Percentiles rank a stretch among this genome's conserved stretches.
These are phyloP conservation scores for Notospermus geniculatus DNA, from an alignment of 1,140 invertebrate species.

Conservation along the genomic window DNA sequence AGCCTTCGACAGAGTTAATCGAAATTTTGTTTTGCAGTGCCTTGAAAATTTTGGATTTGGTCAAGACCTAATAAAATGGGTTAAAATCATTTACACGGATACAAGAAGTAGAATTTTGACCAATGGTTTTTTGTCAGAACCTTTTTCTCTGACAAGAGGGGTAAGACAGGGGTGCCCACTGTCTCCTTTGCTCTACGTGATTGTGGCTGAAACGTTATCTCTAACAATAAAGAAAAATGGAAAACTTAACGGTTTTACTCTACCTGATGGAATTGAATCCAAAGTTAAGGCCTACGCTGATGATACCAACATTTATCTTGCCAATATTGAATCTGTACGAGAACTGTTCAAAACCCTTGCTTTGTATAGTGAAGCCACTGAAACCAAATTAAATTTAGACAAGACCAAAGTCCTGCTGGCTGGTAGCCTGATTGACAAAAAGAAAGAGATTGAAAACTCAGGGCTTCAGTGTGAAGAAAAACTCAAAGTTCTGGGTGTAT, in stretches of 20 bases:
- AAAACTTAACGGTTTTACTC: constrained; percentile 24
- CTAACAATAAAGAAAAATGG: constrained; percentile 12
- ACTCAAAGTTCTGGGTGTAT: too few relatives aligned
- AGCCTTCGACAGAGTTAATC: constrained; percentile 18
- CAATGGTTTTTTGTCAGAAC: constrained; percentile 7
- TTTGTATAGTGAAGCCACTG: constrained; percentile 24
- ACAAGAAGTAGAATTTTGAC: constrained; percentile 7
- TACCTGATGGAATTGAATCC: constrained; percentile 22
- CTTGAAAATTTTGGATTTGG: constrained; percentile 14
- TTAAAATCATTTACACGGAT: constrained; percentile 11
- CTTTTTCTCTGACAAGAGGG: constrained; percentile 4
- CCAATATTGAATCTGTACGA: constrained; percentile 17
- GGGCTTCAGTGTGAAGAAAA: too few relatives aligned
- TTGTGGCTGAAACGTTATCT: constrained; percentile 8
- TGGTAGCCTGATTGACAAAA: too few relatives aligned
- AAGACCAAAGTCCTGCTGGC: not conserved
- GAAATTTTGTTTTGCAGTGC: constrained; percentile 9
- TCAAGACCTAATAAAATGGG: constrained; percentile 8
- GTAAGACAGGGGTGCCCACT: constrained; percentile 18
- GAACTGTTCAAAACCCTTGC: constrained; percentile 17
- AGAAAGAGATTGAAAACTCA: too few relatives aligned
- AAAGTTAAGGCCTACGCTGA: constrained; percentile 31
- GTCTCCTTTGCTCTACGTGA: constrained; percentile 12
- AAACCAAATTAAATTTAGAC: constrained; percentile 23
- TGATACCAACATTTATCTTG: constrained; percentile 25